phyloP scores from a whole-genome alignment of 2,888 invertebrate species.

The Macropis europaea region DNA sequence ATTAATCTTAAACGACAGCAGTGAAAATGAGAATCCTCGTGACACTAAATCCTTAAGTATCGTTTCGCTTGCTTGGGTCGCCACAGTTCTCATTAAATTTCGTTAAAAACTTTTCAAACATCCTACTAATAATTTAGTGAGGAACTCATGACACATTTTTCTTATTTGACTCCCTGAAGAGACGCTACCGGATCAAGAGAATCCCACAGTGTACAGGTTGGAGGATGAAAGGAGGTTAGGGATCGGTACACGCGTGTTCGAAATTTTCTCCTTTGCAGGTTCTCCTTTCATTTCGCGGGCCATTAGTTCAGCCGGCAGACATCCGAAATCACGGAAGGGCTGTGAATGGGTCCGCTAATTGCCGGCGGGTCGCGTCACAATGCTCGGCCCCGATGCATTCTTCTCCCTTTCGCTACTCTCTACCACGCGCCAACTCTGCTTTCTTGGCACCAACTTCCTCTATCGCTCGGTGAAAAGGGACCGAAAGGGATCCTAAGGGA shows the following conservation, averaged over 20 bases:
- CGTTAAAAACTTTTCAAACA: no score
- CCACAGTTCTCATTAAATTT: no score
- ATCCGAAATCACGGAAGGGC: constrained; percentile 46
- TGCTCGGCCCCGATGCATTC: constrained; percentile 60
- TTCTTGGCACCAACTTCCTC: constrained; percentile 54
- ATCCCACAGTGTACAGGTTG: no score
- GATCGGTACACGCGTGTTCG: constrained; percentile 52
- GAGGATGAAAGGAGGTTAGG: background rate
- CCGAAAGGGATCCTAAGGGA: background rate
- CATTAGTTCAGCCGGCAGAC: constrained; percentile 43
- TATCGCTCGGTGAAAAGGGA: constrained; percentile 29
- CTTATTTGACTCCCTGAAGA: no score
- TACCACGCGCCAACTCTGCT: constrained; percentile 39
- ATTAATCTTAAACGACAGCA: no score
- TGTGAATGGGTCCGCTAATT: constrained; percentile 66
- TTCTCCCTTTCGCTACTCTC: constrained; percentile 37
- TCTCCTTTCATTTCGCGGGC: constrained; percentile 32
- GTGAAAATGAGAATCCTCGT: no score
- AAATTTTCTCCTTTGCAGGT: constrained; percentile 42
- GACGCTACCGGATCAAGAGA: no score
- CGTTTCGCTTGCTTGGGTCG: no score
- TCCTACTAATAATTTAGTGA: no score
- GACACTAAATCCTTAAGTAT: no score
- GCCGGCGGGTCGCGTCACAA: constrained; percentile 64
- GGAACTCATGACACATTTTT: no score